Evolutionary conservation across 2,888 invertebrate species (phyloP).

Genomic region (Brenthis daphne): DNA sequence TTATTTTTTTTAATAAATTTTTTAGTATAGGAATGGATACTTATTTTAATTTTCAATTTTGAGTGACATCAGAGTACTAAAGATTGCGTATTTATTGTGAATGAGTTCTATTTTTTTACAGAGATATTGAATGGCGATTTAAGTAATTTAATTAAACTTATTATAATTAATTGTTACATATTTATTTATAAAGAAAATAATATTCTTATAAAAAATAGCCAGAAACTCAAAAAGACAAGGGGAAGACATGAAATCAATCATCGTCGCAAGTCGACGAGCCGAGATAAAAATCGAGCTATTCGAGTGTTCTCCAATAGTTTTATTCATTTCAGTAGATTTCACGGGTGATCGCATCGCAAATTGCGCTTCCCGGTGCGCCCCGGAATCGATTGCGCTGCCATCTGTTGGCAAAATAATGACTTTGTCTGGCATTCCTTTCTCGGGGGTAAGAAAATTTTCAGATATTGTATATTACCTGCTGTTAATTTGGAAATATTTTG

Average conservation of each 20-base stretch:
- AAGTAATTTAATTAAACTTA: no score
- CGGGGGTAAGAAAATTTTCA: neutral
- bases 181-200: neutral
- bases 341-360: constrained; percentile 74
- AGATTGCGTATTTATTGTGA: no score
- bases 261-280: constrained; percentile 38
- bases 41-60: no score
- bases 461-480: neutral
- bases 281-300: constrained; percentile 55
- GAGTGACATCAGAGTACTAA: no score
- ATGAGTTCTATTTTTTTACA: no score
- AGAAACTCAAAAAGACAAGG: constrained; percentile 8
- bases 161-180: neutral
- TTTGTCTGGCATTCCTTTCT: constrained; percentile 65
- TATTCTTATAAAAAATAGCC: neutral
- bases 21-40: no score
- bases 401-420: constrained; percentile 80
- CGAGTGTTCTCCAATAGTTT: constrained; percentile 73
- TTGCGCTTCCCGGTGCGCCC: constrained; percentile 68
- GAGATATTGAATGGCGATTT: no score
- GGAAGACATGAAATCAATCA: constrained; percentile 39
- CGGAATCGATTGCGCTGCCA: constrained; percentile 79
- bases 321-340: constrained; percentile 80
- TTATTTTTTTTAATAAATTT: no score
- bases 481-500: no score